Evolutionary conservation across 1,140 invertebrate species (phyloP).

Genomic region (Drosophila orena): DNA sequence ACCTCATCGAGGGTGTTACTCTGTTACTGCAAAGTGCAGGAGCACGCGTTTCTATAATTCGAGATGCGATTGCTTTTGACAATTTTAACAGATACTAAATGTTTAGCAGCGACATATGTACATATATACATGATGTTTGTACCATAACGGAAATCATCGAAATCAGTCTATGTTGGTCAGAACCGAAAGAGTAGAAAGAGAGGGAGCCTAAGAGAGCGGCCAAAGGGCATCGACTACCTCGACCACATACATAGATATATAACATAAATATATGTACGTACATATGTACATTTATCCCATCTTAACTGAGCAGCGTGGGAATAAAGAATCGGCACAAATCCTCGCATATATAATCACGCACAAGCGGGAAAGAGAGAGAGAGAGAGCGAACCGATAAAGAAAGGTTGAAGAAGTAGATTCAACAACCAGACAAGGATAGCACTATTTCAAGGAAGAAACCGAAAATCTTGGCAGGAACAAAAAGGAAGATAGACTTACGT

Average conservation of each 20-base stretch:
- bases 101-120: too few relatives aligned
- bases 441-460: constrained; percentile 29
- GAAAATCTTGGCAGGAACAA: constrained; percentile 3
- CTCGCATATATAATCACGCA: background rate
- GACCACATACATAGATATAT: too few relatives aligned
- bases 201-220: constrained; percentile 5
- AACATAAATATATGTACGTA: background rate
- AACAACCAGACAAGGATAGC: constrained; percentile 24
- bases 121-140: too few relatives aligned
- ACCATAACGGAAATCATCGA: background rate
- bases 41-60: background rate
- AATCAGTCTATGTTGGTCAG: background rate
- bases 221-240: constrained; percentile 11
- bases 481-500: too few relatives aligned
- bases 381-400: constrained; percentile 10
- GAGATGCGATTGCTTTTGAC: too few relatives aligned
- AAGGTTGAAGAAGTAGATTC: constrained; percentile 16
- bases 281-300: constrained; percentile 5
- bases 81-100: too few relatives aligned
- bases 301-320: constrained; percentile 30
- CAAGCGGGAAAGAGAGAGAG: constrained; percentile 5
- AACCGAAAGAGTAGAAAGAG: constrained; percentile 1
- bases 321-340: constrained; percentile 32
- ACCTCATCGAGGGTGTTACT: background rate
- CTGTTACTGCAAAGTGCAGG: background rate